A percentile compares a stretch with the other conserved stretches of the same genome.
These are phyloP conservation scores for Australoheros facetus DNA, from an alignment of 2,797 vertebrate genomes.

Conservation along the genomic window DNA sequence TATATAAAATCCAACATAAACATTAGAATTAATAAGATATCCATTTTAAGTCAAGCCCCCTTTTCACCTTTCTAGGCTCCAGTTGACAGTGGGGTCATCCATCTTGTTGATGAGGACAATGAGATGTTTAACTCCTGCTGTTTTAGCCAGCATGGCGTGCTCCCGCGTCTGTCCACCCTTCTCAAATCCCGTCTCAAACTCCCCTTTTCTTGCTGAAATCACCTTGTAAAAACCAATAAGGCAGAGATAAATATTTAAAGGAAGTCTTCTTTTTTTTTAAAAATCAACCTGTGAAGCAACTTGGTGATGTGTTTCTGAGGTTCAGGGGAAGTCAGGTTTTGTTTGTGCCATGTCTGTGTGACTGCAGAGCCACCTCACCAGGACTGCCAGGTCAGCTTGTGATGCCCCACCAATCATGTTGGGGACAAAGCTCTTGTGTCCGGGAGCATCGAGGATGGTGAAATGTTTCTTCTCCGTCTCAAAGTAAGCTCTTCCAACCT, in stretches of 20 bases:
- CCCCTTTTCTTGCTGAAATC: slow-evolving; percentile 97
- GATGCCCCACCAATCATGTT: slow-evolving; percentile 99
- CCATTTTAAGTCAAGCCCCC: not conserved
- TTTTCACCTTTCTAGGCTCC: slow-evolving; percentile 93
- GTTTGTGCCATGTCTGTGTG: no score
- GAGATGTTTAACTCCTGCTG: slow-evolving; percentile 97
- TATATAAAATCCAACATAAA: not conserved
- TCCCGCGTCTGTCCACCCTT: slow-evolving; percentile 98
- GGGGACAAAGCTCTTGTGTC: slow-evolving; percentile 99
- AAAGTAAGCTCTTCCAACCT: slow-evolving; percentile 98
- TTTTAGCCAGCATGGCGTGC: slow-evolving; percentile 99
- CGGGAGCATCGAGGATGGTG: slow-evolving; percentile 97
- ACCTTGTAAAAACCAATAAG: slow-evolving; percentile 78
- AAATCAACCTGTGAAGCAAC: not conserved
- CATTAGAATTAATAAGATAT: not conserved
- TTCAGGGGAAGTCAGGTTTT: not conserved
- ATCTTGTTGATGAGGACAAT: slow-evolving; percentile 99
- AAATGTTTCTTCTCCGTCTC: slow-evolving; percentile 99
- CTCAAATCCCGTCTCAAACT: slow-evolving; percentile 99
- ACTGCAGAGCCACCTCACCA: slow-evolving; percentile 83
- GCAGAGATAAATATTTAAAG: not conserved
- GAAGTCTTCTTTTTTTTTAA: not conserved
- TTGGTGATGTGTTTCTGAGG: not conserved
- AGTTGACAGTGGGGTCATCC: slow-evolving; percentile 99
- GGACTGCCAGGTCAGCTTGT: slow-evolving; percentile 95